These are phyloP conservation scores for Rhinopomastus cyanomelas DNA, from an alignment of 2,113 vertebrate species.

Conservation along the genomic window DNA sequence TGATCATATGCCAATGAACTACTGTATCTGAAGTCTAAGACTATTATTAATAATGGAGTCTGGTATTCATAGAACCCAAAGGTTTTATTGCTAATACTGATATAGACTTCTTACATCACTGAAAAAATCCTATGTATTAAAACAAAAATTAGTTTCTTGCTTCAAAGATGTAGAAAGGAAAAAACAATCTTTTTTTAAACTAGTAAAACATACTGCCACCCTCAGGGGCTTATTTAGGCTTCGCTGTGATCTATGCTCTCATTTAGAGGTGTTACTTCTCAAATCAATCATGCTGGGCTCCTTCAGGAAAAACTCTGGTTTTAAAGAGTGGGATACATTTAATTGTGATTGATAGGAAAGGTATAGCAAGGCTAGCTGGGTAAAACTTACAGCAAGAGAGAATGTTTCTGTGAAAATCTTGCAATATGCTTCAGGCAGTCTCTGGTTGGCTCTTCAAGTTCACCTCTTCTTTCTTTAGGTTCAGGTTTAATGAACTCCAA, in stretches of 20 bases:
- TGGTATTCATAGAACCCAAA: not conserved
- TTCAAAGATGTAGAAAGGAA: not conserved
- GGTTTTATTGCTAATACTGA: not conserved
- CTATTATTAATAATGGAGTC: not conserved
- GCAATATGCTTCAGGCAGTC: conserved; percentile 64
- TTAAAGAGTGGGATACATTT: not conserved
- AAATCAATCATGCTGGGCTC: not conserved
- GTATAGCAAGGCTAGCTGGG: not conserved
- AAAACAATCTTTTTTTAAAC: not conserved
- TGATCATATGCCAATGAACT: not conserved
- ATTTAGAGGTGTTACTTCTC: not conserved
- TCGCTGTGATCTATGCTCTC: not conserved
- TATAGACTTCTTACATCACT: not conserved
- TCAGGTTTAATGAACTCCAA: conserved; percentile 54
- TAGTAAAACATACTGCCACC: not conserved
- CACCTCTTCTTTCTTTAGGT: conserved; percentile 13
- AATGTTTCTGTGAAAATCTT: conserved; percentile 45
- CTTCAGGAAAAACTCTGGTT: not conserved
- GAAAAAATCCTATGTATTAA: not conserved
- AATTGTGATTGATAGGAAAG: not conserved
- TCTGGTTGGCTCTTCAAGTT: not conserved
- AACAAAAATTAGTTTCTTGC: not conserved
- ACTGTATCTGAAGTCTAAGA: not conserved
- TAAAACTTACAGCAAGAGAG: conserved; percentile 65
- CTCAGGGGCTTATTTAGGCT: not conserved